Percentiles rank a stretch among this genome's conserved stretches.
These are phyloP conservation scores for Nettapus auritus DNA, from an alignment of 2,113 vertebrate species.

Conservation along the genomic window DNA sequence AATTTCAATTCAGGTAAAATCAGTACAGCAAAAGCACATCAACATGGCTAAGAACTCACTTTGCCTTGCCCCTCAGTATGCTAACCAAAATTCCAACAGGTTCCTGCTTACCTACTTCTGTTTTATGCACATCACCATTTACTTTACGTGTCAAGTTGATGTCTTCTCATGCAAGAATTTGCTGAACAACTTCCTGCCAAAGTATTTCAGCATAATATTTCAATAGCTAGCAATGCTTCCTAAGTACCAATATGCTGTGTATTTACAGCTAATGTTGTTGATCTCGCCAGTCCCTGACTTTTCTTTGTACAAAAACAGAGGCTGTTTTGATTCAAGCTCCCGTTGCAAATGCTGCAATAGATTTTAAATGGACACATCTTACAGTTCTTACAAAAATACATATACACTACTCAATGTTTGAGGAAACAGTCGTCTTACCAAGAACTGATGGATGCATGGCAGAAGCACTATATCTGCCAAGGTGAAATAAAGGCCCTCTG, in stretches of 20 bases:
- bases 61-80: not conserved
- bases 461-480: slow-evolving; percentile 93
- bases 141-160: not conserved
- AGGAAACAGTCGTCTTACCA: slow-evolving; percentile 82
- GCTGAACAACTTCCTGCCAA: not conserved
- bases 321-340: not conserved
- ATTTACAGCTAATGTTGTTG: not conserved
- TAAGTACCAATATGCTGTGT: not conserved
- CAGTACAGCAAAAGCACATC: not conserved
- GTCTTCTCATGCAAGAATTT: not conserved
- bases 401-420: not conserved
- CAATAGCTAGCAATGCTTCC: not conserved
- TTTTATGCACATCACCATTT: not conserved
- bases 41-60: not conserved
- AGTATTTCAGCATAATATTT: not conserved
- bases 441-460: slow-evolving; percentile 91
- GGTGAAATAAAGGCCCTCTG: slow-evolving; percentile 96
- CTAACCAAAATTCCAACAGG: not conserved
- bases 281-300: not conserved
- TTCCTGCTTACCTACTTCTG: not conserved
- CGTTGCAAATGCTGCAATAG: not conserved
- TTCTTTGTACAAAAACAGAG: not conserved
- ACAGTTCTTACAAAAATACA: not conserved
- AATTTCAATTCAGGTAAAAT: not conserved
- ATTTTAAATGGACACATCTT: not conserved